Evolutionary conservation across 1,140 invertebrate genomes (phyloP), one percentile per base, ranked within the genome.

Genomic region (Branchinecta lynchi): DNA sequence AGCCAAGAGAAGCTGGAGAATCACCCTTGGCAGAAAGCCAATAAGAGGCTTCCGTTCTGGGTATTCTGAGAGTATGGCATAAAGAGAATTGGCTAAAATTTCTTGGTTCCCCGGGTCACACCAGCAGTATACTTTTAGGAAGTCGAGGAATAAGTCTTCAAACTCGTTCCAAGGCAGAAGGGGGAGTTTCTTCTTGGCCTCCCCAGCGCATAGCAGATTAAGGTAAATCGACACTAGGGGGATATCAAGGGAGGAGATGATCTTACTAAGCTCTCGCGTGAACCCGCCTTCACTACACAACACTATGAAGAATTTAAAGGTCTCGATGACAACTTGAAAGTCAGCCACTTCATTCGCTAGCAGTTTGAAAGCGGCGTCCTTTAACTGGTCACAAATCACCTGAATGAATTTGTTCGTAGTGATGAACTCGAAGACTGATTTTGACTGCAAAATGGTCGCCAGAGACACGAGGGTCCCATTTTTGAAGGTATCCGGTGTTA

Each of bases 51-150:
- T 60, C 51, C 51, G 84, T 81, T 84, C 75, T 84, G 79, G 17
- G 82, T 82, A 10, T 74, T 86, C 83, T 44, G 81, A 79, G 66
- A 89, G 85, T 3, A 88, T 86, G 71, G 87, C 84, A 72, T 84
- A 86, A 0, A 96, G 78, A 8, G 90, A 85, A 70, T 85, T 84
- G 7, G 92, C 89, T 45, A 95, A 83, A 15, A 89, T 79, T 67
- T 87, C 86, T 79, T 94, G 91, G 79, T 94, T 95, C 65, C 81
- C 82, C 0, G 86, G 82, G 80, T 95, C 91, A 76, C 89, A 90
- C 74, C 89, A 86, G 69, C 89, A 92, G 72, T 91, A 87, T 72
- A 86, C 73, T 15, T 75, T 77, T 74, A 82, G 78, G 69, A 81
- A 79, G 44, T 75, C 73, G 0, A 81, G 76, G 20, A 78, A 76